Conservation (phyloP, 2,797 vertebrate genomes). For the Coccyzus lansbergi region DNA sequence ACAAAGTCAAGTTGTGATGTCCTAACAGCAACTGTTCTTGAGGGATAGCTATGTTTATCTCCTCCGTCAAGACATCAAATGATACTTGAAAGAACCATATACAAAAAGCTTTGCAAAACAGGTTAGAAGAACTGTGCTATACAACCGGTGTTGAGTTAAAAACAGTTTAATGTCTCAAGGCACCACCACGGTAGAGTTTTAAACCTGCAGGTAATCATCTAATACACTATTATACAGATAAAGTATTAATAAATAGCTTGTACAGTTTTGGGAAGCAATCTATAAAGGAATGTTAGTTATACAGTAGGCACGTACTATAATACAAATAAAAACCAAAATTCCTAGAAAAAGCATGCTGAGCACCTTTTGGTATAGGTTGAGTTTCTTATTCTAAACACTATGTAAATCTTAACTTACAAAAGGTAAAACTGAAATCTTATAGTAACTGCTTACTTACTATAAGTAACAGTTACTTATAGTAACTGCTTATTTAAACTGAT, state of each 20-base stretch:
- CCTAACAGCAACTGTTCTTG: slow-evolving; percentile 15
- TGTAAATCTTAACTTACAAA: slow-evolving; percentile 77
- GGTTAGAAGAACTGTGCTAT: slow-evolving; percentile 68
- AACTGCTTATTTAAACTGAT: slow-evolving; percentile 57
- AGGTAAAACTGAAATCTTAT: slow-evolving; percentile 71
- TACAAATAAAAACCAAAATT: slow-evolving; percentile 82
- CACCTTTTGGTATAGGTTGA: slow-evolving; percentile 81
- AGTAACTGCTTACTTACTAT: slow-evolving; percentile 50
- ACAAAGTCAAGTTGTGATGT: slow-evolving; percentile 47
- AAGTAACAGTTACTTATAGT: not conserved
- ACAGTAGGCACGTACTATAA: slow-evolving; percentile 87
- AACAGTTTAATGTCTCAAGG: slow-evolving; percentile 88
- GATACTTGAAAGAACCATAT: slow-evolving; percentile 56
- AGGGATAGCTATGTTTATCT: not conserved
- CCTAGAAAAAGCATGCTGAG: slow-evolving; percentile 88
- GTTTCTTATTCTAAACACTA: slow-evolving; percentile 76
- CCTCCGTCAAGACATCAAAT: slow-evolving; percentile 44
- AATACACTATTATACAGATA: slow-evolving; percentile 68
- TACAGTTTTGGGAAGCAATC: slow-evolving; percentile 77
- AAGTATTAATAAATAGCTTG: slow-evolving; percentile 72
- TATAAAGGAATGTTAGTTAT: slow-evolving; percentile 84
- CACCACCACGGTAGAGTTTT: slow-evolving; percentile 85
- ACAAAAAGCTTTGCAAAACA: slow-evolving; percentile 56
- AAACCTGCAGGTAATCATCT: slow-evolving; percentile 76
- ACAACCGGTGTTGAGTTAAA: slow-evolving; percentile 70